Conservation (phyloP, 2,113 vertebrate genomes). For the Dipodomys stephensi region DNA sequence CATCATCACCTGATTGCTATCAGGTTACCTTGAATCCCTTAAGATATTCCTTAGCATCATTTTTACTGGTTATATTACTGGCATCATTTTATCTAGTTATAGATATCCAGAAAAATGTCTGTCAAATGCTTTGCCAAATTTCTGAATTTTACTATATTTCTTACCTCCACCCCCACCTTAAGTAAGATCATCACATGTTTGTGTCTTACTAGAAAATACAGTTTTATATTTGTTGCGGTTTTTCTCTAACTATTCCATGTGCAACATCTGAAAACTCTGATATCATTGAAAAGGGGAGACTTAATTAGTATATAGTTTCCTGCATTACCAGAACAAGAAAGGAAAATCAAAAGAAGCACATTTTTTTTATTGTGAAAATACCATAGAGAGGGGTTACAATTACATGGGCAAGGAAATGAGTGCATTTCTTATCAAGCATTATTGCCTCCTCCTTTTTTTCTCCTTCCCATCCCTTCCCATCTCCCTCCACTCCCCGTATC, state of each 20-base stretch:
- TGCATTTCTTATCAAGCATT: too few species aligned
- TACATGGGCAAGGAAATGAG: too few species aligned
- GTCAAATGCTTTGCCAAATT: not conserved
- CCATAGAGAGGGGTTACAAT: too few species aligned
- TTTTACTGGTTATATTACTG: not conserved
- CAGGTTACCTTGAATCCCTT: not conserved
- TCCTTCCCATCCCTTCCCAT: too few species aligned
- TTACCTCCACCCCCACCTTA: not conserved
- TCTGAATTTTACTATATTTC: not conserved
- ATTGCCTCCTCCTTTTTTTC: too few species aligned
- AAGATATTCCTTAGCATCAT: not conserved
- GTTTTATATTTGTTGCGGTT: not conserved
- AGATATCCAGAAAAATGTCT: not conserved
- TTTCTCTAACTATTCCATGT: not conserved
- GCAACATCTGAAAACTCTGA: not conserved
- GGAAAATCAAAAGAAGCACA: not conserved
- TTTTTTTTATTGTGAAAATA: too few species aligned
- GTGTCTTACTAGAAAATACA: not conserved
- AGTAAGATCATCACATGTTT: not conserved
- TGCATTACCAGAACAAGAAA: not conserved
- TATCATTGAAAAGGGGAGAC: constrained; percentile 3
- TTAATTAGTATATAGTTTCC: not conserved
- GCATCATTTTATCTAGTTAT: not conserved
- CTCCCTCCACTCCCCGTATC: too few species aligned
- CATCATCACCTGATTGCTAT: not conserved